phyloP scores from a whole-genome alignment of 1,140 invertebrate genomes.

The Coptotermes formosanus region DNA sequence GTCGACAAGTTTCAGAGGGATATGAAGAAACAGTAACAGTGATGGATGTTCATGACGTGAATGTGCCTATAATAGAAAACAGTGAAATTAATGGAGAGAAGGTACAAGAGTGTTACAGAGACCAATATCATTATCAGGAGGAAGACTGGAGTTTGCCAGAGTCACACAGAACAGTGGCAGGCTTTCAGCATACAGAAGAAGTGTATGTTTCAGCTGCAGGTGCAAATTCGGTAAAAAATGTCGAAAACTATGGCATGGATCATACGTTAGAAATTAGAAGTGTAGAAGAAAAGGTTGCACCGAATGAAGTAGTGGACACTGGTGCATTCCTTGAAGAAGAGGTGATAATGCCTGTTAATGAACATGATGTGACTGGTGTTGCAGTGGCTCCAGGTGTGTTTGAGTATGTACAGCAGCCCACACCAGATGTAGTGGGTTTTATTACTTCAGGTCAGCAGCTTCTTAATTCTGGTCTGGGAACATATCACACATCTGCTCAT shows the following conservation, averaged over 20 bases:
- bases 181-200: neutral
- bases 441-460: slow-evolving; percentile 52
- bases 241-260: neutral
- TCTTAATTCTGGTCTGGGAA: slow-evolving; percentile 46
- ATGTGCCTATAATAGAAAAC: neutral
- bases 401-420: slow-evolving; percentile 49
- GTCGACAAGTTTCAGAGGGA: slow-evolving; percentile 42
- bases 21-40: neutral
- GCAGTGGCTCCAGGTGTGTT: slow-evolving; percentile 40
- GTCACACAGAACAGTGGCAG: neutral
- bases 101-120: neutral
- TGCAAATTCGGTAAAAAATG: neutral
- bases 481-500: slow-evolving; percentile 41
- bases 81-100: neutral
- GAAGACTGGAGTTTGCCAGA: slow-evolving; percentile 1
- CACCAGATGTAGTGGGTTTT: slow-evolving; percentile 53
- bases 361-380: neutral
- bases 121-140: neutral
- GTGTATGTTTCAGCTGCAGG: neutral
- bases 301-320: neutral
- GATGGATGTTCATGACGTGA: neutral
- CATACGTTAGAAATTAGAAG: neutral
- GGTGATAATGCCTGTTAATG: neutral
- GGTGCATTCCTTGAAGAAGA: slow-evolving; percentile 10
- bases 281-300: neutral